A percentile compares a stretch with the other conserved stretches of the same genome.
These are phyloP conservation scores for Leucopternis melanops DNA, from an alignment of 2,113 vertebrate species.

Conservation along the genomic window DNA sequence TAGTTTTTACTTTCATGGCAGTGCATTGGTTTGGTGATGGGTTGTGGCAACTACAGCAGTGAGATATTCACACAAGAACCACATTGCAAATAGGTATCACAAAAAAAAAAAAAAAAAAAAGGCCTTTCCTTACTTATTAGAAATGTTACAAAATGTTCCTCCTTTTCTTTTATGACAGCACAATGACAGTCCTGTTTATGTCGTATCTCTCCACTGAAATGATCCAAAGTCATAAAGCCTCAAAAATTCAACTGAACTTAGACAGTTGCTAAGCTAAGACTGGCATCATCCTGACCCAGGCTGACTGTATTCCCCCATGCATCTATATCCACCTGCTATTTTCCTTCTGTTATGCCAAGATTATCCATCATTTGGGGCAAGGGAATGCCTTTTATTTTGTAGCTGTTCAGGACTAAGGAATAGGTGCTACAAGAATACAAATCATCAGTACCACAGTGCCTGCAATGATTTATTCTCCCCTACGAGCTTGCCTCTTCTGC, in stretches of 20 bases:
- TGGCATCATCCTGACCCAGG: neutral
- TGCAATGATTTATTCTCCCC: constrained; percentile 8
- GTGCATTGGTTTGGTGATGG: neutral
- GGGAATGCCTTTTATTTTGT: constrained; percentile 26
- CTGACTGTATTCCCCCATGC: neutral
- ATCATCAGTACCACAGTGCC: neutral
- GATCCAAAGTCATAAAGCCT: neutral
- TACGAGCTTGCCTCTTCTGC: neutral
- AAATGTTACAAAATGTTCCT: neutral
- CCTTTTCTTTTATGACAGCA: neutral
- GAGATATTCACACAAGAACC: neutral
- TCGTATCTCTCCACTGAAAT: neutral
- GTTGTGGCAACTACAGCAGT: neutral
- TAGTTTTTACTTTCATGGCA: neutral
- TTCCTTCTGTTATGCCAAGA: constrained; percentile 25
- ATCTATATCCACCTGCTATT: constrained; percentile 20
- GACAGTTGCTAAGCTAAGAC: neutral
- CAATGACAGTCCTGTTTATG: neutral
- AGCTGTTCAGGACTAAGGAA: neutral
- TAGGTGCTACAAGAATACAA: constrained; percentile 11
- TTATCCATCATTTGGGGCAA: constrained; percentile 18
- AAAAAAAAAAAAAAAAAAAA: neutral
- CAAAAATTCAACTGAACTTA: constrained; percentile 1
- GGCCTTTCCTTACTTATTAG: neutral
- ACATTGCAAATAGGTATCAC: neutral